phyloP scores from a whole-genome alignment of 2,113 vertebrate species.

The Progne subis region DNA sequence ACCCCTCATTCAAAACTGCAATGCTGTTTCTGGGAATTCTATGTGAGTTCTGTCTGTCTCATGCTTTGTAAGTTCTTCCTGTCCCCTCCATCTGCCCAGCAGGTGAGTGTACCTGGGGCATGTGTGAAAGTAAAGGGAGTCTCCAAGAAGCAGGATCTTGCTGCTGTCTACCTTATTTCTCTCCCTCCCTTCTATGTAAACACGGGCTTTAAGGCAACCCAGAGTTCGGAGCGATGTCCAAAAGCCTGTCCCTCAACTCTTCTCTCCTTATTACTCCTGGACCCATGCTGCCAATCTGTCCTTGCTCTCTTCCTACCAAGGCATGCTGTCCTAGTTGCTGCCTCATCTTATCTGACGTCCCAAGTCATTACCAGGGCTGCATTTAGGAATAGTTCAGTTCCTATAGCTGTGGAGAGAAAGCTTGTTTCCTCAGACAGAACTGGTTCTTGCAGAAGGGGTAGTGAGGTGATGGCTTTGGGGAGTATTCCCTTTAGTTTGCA shows the following conservation, averaged over 20 bases:
- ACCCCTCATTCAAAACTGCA: not conserved
- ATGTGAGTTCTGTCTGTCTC: not conserved
- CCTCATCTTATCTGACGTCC: not conserved
- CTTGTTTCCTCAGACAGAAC: not conserved
- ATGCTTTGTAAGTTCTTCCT: not conserved
- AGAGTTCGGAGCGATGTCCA: not conserved
- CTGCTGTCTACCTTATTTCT: not conserved
- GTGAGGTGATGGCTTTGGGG: not conserved
- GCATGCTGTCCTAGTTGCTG: not conserved
- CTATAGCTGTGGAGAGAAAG: not conserved
- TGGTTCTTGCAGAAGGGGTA: not conserved
- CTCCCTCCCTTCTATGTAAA: not conserved
- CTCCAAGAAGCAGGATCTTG: not conserved
- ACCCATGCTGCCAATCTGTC: not conserved
- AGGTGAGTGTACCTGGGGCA: not conserved
- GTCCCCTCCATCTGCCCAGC: not conserved
- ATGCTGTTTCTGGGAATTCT: not conserved
- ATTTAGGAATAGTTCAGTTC: not conserved
- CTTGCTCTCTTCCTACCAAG: not conserved
- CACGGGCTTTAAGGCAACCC: not conserved
- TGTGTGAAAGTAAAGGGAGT: not conserved
- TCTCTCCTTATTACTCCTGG: not conserved
- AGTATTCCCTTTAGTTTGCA: not conserved
- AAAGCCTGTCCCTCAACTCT: not conserved
- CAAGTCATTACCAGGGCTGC: not conserved